Conservation (phyloP, 1,140 invertebrate species). For the Rhyzopertha dominica region DNA sequence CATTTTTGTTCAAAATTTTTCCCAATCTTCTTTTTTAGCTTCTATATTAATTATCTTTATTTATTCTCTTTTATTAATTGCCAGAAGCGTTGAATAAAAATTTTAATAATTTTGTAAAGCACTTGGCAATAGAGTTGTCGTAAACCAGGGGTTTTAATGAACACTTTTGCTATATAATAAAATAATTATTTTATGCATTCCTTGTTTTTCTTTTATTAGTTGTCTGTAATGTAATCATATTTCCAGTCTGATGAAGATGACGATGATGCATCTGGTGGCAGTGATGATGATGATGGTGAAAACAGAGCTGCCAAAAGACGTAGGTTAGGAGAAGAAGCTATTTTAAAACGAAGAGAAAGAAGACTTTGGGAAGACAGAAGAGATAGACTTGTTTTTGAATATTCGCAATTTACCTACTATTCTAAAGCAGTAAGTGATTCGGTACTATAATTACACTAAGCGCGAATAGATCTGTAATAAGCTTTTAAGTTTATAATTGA, state of each 20-base stretch:
- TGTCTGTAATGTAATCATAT: too few relatives aligned
- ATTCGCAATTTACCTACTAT: constrained; percentile 85
- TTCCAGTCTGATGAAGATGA: constrained; percentile 34
- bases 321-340: constrained; percentile 65
- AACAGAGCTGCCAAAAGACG: constrained; percentile 56
- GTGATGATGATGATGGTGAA: constrained; percentile 44
- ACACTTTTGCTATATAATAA: too few relatives aligned
- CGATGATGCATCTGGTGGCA: constrained; percentile 46
- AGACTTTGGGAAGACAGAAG: constrained; percentile 80
- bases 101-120: too few relatives aligned
- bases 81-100: too few relatives aligned
- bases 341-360: constrained; percentile 64
- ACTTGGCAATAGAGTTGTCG: too few relatives aligned
- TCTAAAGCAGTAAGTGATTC: constrained; percentile 66
- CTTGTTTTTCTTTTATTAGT: too few relatives aligned
- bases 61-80: too few relatives aligned
- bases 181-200: too few relatives aligned
- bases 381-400: constrained; percentile 82
- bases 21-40: too few relatives aligned
- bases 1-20: too few relatives aligned
- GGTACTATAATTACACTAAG: not conserved
- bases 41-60: too few relatives aligned
- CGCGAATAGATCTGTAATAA: not conserved
- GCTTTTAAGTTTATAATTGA: not conserved
- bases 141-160: too few relatives aligned